Base-by-base conservation (phyloP, 2,888 invertebrate genomes). In the Loripinus fragilis region DNA sequence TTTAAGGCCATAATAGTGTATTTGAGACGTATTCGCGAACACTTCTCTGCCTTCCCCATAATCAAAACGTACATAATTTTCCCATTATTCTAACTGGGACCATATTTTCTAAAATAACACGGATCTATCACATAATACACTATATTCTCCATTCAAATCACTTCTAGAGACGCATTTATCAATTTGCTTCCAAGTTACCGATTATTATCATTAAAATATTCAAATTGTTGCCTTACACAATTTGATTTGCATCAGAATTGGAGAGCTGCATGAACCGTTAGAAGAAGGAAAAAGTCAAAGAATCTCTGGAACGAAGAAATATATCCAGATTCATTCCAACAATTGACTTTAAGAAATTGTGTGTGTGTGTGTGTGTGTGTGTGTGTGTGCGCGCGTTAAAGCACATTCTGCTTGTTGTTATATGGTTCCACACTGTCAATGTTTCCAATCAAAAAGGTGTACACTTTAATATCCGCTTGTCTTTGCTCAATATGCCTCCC, bases 171-270 rank as follows among this genome's bases (percentile, higher is more conserved):
- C 7, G 17, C 60, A 60, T 60, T 33, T 33, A 60, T 60, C 33
- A 60, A 33, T 60, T 60, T 60, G 60, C 60, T 60, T 60, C 60
- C 60, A 60, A 60, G 60, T 60, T 60, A 60, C 60, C 60, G 60
- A 60, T 60, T 60, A 60, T 60, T 60, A 60, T 60, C 60, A 60
- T 60, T 60, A 60, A 60, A 60, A 60, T 60, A 60, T 60, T 60
- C 60, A 60, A 60, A 60, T 60, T 33, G 33, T 20, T 60, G 60
- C 60, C 33, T 60, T 60, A 33, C 33, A 60, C 60, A 60, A 60
- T 30, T 5, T 23, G 60, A 60, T 60, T 60, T 60, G 60, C 60
- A 60, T 60, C 17, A 60, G 33, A 60, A 33, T 45, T 45, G 38
- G n/a, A 45, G 45, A 17, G 45, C 45, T 45, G 38, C 38, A 38